Evolutionary conservation across 92 coral and sea anemone species (phyloP), one percentile per base, ranked within the genome.

Genomic region (Umimayanthus chanpuru): DNA sequence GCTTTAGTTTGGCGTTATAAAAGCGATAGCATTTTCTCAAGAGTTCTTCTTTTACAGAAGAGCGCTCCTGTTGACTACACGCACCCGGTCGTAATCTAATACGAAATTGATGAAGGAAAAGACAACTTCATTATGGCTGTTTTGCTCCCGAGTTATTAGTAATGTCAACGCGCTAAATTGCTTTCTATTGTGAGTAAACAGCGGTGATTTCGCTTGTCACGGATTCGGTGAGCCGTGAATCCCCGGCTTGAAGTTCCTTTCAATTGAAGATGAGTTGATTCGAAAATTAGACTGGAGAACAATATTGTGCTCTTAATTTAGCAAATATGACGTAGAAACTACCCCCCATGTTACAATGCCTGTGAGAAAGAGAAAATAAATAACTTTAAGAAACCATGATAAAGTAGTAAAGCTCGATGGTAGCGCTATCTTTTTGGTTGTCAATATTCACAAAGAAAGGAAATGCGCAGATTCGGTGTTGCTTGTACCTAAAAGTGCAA

Each of bases 121-220:
- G 82, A 78, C 47, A 39, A 75, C 82, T 43, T 78, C 82, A 78
- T 78, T 78, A 72, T 50, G 15, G 65, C 39, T 43, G 58, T 78
- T 43, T 78, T 44, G 56, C 36, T 26, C 64, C 61, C n/a, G 82
- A 26, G 64, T 78, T 39, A 78, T 78, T 78, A 78, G 82, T 78
- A 78, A 49, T 78, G 82, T 78, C 82, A 78, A 78, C 82, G 82
- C 40, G 66, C 18, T 25, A 78, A 78, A 78, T 78, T 78, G 61
- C 21, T 78, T 78, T 78, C 82, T 28, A 26, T 78, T 78, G 82
- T 78, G 61, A 78, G 82, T 78, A 78, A 78, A 78, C 38, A 78
- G 36, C 82, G 36, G 82, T 28, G 82, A 78, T 78, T 78, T 44
- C 7, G 61, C 21, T n/a, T 78, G 82, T 78, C 82, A 78, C 18